These are phyloP conservation scores for Carassius auratus DNA, from an alignment of 2,113 vertebrate genomes.

Conservation along the genomic window DNA sequence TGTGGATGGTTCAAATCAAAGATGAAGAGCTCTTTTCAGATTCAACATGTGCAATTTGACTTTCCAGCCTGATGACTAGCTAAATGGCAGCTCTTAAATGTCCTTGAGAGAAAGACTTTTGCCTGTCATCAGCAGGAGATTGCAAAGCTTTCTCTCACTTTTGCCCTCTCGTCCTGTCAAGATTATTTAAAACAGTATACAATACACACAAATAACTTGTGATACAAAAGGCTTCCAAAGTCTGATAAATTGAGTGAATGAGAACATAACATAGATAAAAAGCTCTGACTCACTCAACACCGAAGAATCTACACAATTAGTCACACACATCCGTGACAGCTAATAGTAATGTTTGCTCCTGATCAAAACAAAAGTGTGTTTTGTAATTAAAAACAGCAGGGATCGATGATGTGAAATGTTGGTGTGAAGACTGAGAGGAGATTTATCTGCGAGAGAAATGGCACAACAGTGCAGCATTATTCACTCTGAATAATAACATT, in stretches of 20 bases:
- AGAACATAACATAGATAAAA: not conserved
- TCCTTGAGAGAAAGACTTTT: slow-evolving; percentile 5
- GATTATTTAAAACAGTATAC: not conserved
- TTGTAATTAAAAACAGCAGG: slow-evolving; percentile 66
- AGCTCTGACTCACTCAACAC: not conserved
- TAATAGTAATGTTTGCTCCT: slow-evolving; percentile 62
- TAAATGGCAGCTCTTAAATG: slow-evolving; percentile 6
- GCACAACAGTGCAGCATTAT: slow-evolving; percentile 65
- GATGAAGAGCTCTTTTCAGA: slow-evolving; percentile 9
- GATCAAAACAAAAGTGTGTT: slow-evolving; percentile 63
- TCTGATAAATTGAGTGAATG: not conserved
- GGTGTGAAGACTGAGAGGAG: slow-evolving; percentile 54
- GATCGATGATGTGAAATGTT: slow-evolving; percentile 68
- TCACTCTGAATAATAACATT: slow-evolving; percentile 68
- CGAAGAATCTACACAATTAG: not conserved
- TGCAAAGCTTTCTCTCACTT: not conserved
- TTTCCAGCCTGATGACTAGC: slow-evolving; percentile 9
- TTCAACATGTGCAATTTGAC: not conserved
- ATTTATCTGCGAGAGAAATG: slow-evolving; percentile 70
- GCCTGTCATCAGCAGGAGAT: not conserved
- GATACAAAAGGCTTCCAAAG: not conserved
- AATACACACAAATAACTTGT: not conserved
- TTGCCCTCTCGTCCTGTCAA: not conserved
- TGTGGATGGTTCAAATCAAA: slow-evolving; percentile 24
- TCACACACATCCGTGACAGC: slow-evolving; percentile 54